Percentiles rank a stretch among this genome's conserved stretches.
Evolutionary conservation across 1,140 invertebrate species (phyloP).

Genomic region (fruit fly (Drosophila melanogaster)): DNA sequence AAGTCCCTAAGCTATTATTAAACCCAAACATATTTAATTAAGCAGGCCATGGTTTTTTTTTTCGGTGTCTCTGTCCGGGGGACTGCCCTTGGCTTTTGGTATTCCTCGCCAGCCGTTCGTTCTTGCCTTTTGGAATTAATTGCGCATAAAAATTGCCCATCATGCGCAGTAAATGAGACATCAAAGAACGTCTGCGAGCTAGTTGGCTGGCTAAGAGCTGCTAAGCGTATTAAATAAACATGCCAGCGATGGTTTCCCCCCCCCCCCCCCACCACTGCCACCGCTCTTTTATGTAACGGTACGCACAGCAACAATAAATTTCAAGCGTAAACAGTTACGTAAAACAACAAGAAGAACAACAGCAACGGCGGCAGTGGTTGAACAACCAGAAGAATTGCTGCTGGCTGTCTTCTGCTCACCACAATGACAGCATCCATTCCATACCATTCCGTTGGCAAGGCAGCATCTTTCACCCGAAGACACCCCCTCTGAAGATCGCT

Average conservation of each 20-base stretch:
- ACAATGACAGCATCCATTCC: conserved; percentile 37
- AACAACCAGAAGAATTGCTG: conserved; percentile 18
- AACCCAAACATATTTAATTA: too few relatives aligned
- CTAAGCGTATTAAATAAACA: conserved; percentile 81
- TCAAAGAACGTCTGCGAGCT: conserved; percentile 47
- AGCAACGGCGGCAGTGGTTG: not conserved
- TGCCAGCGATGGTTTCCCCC: conserved; percentile 28
- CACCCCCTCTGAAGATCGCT: not conserved
- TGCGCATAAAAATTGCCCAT: conserved; percentile 65
- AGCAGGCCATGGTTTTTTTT: not conserved
- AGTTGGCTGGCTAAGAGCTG: conserved; percentile 71
- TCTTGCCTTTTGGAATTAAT: conserved; percentile 49
- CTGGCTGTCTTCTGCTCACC: conserved; percentile 15
- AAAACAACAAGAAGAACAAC: conserved; percentile 54
- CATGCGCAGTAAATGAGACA: conserved; percentile 67
- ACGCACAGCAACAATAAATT: conserved; percentile 74
- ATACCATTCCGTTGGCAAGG: conserved; percentile 22
- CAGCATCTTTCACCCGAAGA: conserved; percentile 63
- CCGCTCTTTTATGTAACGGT: conserved; percentile 76
- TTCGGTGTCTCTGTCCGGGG: conserved; percentile 1
- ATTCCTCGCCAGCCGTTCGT: conserved; percentile 16
- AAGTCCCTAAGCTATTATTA: too few relatives aligned
- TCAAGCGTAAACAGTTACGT: conserved; percentile 79
- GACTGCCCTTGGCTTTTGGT: conserved; percentile 6
- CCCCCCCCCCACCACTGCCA: too few relatives aligned